phyloP scores from a whole-genome alignment of 2,888 invertebrate species.

The Myathropa florea region DNA sequence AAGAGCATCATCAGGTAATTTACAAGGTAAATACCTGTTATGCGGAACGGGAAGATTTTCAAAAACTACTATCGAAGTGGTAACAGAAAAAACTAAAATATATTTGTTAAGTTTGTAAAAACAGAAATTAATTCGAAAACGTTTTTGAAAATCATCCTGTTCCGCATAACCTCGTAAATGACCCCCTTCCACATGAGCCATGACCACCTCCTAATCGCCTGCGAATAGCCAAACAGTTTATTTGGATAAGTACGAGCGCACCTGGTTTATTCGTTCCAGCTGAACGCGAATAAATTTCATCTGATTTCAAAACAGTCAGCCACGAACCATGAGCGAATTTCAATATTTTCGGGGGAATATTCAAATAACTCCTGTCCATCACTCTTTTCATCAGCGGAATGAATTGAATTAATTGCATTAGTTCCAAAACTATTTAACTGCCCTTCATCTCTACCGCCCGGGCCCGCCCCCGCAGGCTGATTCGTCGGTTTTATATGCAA shows the following conservation, averaged over 20 bases:
- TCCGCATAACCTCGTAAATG: no score
- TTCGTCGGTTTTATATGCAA: background rate
- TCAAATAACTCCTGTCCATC: background rate
- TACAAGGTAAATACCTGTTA: no score
- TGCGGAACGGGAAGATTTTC: no score
- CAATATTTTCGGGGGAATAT: background rate
- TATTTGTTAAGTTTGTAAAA: no score
- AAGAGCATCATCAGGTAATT: no score
- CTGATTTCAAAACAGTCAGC: background rate
- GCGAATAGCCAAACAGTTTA: background rate
- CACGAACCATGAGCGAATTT: background rate
- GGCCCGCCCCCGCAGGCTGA: background rate
- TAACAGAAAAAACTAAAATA: no score
- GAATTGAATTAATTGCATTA: constrained; percentile 18
- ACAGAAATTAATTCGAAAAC: no score
- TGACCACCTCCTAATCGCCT: no score
- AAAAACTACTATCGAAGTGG: no score
- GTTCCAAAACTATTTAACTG: constrained; percentile 7
- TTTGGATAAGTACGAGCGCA: background rate
- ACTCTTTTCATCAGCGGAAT: background rate
- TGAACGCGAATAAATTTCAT: background rate
- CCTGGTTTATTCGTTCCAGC: background rate
- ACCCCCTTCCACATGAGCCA: no score
- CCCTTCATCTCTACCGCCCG: background rate
- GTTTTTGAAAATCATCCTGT: no score